phyloP scores from a whole-genome alignment of 2,113 vertebrate species.

The Odocoileus hemionus region DNA sequence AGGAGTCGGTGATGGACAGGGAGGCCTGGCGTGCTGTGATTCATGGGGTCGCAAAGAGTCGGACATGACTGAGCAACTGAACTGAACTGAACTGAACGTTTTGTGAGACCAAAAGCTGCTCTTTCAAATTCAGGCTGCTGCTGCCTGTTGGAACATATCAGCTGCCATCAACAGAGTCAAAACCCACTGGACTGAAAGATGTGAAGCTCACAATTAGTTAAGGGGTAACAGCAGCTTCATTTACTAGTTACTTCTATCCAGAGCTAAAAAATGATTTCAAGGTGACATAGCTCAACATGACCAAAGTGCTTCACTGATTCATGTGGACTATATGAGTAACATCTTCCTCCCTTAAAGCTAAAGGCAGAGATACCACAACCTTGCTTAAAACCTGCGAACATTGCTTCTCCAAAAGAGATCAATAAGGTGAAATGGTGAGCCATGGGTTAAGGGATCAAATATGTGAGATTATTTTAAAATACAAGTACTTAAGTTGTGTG shows the following conservation, averaged over 20 bases:
- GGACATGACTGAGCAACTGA: no score
- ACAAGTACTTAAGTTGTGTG: not conserved
- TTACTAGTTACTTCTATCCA: not conserved
- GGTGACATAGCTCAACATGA: not conserved
- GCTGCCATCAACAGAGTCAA: not conserved
- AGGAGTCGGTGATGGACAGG: no score
- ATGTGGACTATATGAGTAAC: not conserved
- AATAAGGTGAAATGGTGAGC: not conserved
- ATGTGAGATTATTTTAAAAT: not conserved
- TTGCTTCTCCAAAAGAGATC: not conserved
- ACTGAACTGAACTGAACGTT: no score
- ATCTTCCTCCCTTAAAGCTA: not conserved
- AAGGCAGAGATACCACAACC: not conserved
- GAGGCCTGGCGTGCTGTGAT: no score
- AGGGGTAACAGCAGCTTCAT: not conserved
- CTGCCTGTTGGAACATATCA: not conserved
- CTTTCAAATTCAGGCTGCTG: not conserved
- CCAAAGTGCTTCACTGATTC: not conserved
- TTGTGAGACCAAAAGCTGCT: not conserved
- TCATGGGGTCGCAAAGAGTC: no score
- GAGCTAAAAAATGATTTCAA: not conserved
- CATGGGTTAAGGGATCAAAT: not conserved
- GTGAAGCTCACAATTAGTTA: not conserved
- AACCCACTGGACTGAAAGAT: not conserved
- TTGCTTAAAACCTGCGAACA: not conserved